phyloP scores from a whole-genome alignment of 2,888 invertebrate species.

The Griposia aprilina region DNA sequence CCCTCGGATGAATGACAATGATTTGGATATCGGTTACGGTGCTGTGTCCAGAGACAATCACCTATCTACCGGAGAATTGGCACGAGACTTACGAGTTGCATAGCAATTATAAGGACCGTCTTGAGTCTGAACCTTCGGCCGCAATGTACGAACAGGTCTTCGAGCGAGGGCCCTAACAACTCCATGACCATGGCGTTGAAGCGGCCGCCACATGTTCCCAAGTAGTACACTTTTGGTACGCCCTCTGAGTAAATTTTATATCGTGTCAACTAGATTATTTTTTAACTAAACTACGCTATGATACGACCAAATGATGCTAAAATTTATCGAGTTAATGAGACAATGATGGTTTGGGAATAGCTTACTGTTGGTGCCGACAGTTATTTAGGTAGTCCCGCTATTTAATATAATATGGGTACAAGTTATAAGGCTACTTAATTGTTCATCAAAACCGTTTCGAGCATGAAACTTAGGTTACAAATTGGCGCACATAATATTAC shows the following conservation, averaged over 20 bases:
- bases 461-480: conserved; percentile 60
- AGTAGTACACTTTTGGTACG: conserved; percentile 99
- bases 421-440: not conserved
- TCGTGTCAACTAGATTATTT: conserved; percentile 62
- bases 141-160: conserved; percentile 99
- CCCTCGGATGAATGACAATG: conserved; percentile 76
- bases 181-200: conserved; percentile 99
- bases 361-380: conserved; percentile 43
- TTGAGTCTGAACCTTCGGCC: conserved; percentile 99
- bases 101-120: conserved; percentile 99
- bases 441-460: conserved; percentile 17
- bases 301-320: conserved; percentile 15
- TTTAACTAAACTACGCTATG: conserved; percentile 50
- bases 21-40: conserved; percentile 85
- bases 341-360: conserved; percentile 33
- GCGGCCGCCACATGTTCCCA: conserved; percentile 99
- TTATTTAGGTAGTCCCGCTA: conserved; percentile 4
- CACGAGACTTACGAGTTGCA: conserved; percentile 96
- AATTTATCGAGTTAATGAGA: conserved; percentile 20
- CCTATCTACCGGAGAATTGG: conserved; percentile 72
- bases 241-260: conserved; percentile 94
- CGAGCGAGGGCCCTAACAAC: conserved; percentile 99
- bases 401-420: not conserved
- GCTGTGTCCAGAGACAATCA: conserved; percentile 78
- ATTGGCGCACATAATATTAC: conserved; percentile 60